These are phyloP conservation scores for Branchipolynoe longqiensis DNA, from an alignment of 2,888 invertebrate genomes.

Conservation along the genomic window DNA sequence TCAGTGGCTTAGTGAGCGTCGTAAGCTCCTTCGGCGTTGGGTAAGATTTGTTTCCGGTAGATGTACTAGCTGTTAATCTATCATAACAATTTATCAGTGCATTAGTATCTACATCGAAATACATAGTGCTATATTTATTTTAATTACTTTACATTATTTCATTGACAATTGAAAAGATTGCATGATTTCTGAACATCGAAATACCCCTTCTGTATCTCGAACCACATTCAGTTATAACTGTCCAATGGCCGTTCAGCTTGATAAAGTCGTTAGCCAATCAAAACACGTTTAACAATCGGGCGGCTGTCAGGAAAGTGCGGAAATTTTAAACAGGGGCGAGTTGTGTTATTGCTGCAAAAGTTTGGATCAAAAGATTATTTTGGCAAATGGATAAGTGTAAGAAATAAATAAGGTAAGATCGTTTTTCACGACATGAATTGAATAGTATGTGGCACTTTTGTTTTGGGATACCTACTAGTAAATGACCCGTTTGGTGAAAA, in stretches of 20 bases:
- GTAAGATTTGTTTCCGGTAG: background rate
- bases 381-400: background rate
- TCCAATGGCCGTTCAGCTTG: background rate
- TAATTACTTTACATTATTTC: background rate
- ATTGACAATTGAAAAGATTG: background rate
- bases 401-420: background rate
- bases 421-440: no score
- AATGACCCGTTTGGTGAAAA: no score
- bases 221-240: background rate
- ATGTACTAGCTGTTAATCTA: background rate
- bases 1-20: background rate
- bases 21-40: background rate
- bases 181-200: background rate
- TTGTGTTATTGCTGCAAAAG: background rate
- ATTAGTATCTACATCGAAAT: background rate
- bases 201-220: background rate
- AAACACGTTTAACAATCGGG: background rate
- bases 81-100: background rate
- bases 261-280: conserved; percentile 1
- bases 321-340: background rate
- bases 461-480: no score
- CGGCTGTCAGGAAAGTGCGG: background rate
- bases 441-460: no score
- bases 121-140: background rate
- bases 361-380: background rate